Evolutionary conservation across 1,140 invertebrate species (phyloP).

Genomic region (Drosophila varians): DNA sequence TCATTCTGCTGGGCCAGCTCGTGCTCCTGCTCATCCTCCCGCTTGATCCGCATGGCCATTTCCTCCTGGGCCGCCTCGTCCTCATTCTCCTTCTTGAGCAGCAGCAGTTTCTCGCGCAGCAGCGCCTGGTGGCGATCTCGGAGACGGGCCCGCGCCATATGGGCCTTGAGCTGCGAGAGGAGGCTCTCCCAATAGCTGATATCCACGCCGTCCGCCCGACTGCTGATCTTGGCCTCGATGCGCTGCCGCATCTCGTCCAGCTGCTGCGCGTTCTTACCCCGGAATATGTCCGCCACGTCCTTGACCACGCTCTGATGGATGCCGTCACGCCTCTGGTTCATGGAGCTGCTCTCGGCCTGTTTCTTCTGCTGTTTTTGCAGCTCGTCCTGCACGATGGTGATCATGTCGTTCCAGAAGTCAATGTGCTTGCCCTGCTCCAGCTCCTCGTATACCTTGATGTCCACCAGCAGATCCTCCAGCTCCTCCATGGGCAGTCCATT

Average conservation of each 20-base stretch:
- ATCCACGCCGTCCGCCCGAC: conserved; percentile 95
- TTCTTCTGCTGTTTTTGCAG: conserved; percentile 93
- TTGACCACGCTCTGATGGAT: conserved; percentile 96
- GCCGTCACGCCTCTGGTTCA: conserved; percentile 91
- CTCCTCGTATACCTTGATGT: conserved; percentile 97
- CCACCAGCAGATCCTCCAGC: conserved; percentile 98
- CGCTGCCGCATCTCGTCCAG: conserved; percentile 92
- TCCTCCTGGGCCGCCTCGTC: conserved; percentile 52
- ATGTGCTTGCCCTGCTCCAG: conserved; percentile 93
- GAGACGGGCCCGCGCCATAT: conserved; percentile 96
- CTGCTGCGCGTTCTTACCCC: conserved; percentile 95
- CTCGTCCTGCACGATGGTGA: conserved; percentile 98
- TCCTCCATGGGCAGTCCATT: conserved; percentile 96
- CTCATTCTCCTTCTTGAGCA: conserved; percentile 91
- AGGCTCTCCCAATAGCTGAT: conserved; percentile 99
- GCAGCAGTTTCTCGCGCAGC: conserved; percentile 93
- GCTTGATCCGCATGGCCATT: conserved; percentile 3
- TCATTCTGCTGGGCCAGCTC: conserved; percentile 7
- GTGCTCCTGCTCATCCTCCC: conserved; percentile 15
- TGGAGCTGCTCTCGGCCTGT: conserved; percentile 85
- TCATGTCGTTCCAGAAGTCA: conserved; percentile 98
- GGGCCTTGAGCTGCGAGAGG: conserved; percentile 96
- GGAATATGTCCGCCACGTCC: conserved; percentile 94
- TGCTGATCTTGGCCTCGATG: conserved; percentile 95
- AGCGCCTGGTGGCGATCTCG: conserved; percentile 96